Conservation (phyloP, 2,888 invertebrate genomes). For the Drosophila lacicola region DNA sequence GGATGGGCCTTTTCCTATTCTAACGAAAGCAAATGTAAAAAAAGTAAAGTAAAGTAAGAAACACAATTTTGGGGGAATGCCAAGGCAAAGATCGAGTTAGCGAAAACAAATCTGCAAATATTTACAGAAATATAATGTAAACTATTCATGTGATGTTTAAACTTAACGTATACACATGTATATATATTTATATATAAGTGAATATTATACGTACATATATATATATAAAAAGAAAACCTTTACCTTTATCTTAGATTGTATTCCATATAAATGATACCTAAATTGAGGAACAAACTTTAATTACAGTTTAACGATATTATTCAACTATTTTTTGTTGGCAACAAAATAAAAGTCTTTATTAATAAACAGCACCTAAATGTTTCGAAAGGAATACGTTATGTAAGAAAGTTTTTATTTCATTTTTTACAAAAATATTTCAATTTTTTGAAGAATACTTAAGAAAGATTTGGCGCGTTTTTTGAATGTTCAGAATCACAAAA, state of each 20-base stretch:
- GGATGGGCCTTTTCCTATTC: conserved; percentile 71
- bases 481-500: too few species aligned
- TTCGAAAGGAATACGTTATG: background rate
- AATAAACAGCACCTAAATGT: conserved; percentile 37
- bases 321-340: conserved; percentile 64
- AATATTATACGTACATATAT: conserved; percentile 38
- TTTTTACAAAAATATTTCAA: too few species aligned
- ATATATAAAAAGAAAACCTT: conserved; percentile 47
- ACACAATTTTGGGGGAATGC: conserved; percentile 38
- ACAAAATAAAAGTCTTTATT: conserved; percentile 42
- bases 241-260: conserved; percentile 65
- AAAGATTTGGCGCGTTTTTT: too few species aligned
- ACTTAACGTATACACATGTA: conserved; percentile 49
- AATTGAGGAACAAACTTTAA: conserved; percentile 33
- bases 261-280: conserved; percentile 47
- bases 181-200: conserved; percentile 15
- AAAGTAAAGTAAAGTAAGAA: background rate
- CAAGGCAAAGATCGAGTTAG: conserved; percentile 32
- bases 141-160: conserved; percentile 82
- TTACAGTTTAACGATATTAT: conserved; percentile 55
- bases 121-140: conserved; percentile 47
- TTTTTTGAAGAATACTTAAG: too few species aligned
- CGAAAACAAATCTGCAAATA: conserved; percentile 49
- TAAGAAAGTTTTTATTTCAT: too few species aligned
- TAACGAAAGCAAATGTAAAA: conserved; percentile 38